Conservation (phyloP, 2,888 invertebrate species). For the Trisateles emortualis region DNA sequence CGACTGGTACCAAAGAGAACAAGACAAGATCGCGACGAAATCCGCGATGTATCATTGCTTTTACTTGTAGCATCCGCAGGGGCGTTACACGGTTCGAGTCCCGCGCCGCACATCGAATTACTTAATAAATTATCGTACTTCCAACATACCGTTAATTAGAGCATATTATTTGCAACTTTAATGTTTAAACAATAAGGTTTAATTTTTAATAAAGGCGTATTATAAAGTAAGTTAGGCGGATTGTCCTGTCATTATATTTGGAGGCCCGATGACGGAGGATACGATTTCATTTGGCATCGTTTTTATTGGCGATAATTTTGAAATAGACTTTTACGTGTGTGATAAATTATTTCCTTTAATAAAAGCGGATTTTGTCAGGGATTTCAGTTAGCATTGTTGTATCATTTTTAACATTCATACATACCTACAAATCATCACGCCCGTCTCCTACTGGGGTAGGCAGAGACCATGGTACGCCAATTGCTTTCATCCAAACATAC, state of each 20-base stretch:
- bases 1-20: slow-evolving; percentile 50
- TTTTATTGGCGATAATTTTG: slow-evolving; percentile 49
- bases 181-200: slow-evolving; percentile 7
- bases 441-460: no score
- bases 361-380: slow-evolving; percentile 37
- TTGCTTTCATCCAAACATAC: no score
- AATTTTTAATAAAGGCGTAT: neutral
- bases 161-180: slow-evolving; percentile 30
- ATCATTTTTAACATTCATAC: no score
- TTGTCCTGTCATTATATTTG: slow-evolving; percentile 77
- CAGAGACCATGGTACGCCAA: no score
- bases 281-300: slow-evolving; percentile 73
- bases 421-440: no score
- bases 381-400: neutral
- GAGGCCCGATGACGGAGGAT: slow-evolving; percentile 71
- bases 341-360: slow-evolving; percentile 38
- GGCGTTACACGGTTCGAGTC: slow-evolving; percentile 71
- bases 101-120: slow-evolving; percentile 62
- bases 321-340: slow-evolving; percentile 38
- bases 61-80: slow-evolving; percentile 78
- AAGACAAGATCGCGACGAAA: slow-evolving; percentile 69
- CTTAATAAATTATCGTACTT: slow-evolving; percentile 65
- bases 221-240: slow-evolving; percentile 38
- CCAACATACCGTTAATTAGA: slow-evolving; percentile 26
- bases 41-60: slow-evolving; percentile 80